Percentiles rank a stretch among this genome's conserved stretches.
Conservation (phyloP, 2,113 vertebrate species). For the Cryptotis parvus region DNA sequence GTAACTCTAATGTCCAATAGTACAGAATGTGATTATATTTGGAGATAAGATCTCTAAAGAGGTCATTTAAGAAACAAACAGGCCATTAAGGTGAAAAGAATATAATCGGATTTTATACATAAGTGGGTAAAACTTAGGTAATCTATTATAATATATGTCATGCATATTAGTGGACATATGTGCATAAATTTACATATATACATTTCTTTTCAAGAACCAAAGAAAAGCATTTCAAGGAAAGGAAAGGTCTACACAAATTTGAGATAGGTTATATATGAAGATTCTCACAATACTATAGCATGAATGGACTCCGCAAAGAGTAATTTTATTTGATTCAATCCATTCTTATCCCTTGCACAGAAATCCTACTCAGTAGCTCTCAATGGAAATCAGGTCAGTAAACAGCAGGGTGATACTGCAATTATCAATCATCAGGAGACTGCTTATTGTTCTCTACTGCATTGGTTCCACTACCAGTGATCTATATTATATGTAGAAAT, state of each 20-base stretch:
- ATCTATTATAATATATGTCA: too few relatives aligned
- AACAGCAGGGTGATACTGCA: constrained; percentile 14
- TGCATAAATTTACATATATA: background rate
- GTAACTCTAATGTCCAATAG: background rate
- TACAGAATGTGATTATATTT: background rate
- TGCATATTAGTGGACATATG: background rate
- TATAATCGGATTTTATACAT: background rate
- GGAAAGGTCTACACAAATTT: background rate
- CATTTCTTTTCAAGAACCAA: background rate
- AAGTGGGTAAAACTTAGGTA: background rate
- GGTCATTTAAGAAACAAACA: background rate
- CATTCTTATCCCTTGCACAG: background rate
- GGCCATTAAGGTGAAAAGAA: background rate
- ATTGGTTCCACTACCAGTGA: background rate
- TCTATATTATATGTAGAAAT: constrained; percentile 9
- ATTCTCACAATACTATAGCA: background rate
- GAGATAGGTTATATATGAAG: background rate
- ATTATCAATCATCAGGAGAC: constrained; percentile 41
- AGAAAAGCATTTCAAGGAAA: background rate
- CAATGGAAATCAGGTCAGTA: constrained; percentile 1
- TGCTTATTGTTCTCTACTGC: constrained; percentile 36
- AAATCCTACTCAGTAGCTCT: background rate
- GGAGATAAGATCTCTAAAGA: background rate
- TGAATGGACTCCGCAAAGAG: background rate
- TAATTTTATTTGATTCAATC: background rate